A percentile compares a stretch with the other conserved stretches of the same genome.
These are phyloP conservation scores for Trichonephila clavipes DNA, from an alignment of 1,140 invertebrate species.

Conservation along the genomic window DNA sequence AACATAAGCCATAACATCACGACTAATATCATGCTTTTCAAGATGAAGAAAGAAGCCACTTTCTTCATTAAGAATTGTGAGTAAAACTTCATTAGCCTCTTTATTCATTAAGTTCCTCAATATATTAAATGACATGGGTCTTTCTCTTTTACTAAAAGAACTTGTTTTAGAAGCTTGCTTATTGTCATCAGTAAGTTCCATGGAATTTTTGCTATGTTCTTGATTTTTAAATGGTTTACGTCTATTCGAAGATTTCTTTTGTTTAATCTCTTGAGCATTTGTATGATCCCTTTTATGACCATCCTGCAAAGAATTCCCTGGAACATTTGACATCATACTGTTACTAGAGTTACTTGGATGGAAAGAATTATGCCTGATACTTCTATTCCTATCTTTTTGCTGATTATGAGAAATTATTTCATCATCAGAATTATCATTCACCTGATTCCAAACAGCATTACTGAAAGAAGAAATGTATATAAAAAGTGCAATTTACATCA, in stretches of 20 bases:
- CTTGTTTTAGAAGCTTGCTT: too few species aligned
- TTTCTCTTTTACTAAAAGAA: neutral
- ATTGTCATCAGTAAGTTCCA: neutral
- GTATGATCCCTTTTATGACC: too few species aligned
- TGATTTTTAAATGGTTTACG: neutral
- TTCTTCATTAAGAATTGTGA: neutral
- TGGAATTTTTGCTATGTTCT: neutral
- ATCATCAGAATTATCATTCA: neutral
- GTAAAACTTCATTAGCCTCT: neutral
- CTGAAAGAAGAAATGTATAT: neutral
- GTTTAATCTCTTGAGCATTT: too few species aligned
- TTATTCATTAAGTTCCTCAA: neutral
- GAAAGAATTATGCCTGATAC: too few species aligned
- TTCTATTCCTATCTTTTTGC: too few species aligned
- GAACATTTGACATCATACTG: too few species aligned
- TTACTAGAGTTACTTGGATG: too few species aligned
- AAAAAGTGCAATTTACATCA: too few species aligned
- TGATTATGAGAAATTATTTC: neutral
- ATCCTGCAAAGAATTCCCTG: too few species aligned
- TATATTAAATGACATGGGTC: neutral
- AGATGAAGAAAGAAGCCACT: neutral
- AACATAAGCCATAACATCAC: neutral
- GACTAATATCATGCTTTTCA: neutral
- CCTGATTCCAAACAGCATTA: neutral
- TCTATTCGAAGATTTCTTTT: too few species aligned